Base-by-base conservation (phyloP, 2,797 vertebrate genomes). In the Cephalopachus bancanus region DNA sequence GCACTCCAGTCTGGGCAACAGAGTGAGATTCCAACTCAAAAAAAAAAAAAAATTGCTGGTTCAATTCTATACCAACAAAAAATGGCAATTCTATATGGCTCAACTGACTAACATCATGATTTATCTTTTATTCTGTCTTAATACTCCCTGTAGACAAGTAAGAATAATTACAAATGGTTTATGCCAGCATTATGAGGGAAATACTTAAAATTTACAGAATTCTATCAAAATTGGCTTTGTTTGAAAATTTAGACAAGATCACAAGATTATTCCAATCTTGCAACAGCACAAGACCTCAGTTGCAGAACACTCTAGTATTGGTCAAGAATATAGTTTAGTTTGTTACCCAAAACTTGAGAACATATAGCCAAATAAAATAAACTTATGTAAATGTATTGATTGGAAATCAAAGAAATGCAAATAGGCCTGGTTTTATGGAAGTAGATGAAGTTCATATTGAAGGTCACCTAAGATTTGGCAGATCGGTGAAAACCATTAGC, bases 181-280 rank as follows among this genome's bases (percentile, higher is more conserved):
- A 93, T 74, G 30, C 85, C 94, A 97, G 80, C 53, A 86, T 44
- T 93, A 26, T 65, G n/a, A 67, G 79, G 93, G 44, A 95, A 86
- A 33, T 91, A 69, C 17, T 93, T 95, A 91, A 93, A 94, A 90
- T 60, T 91, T 33, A 95, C 60, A 78, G 37, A 69, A 93, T 84
- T 87, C 26, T 81, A 10, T 93, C 90, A 84, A 78, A 89, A 79
- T 71, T 87, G 78, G 71, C 93, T 95, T 94, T 62, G 62, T 84
- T 51, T 81, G 53, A 87, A 94, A 88, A 79, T 79, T 80, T 92
- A 89, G 8, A 83, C 19, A 71, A 33, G 75, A 65, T 90, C n/a
- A 10, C 17, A 51, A 33, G 67, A 28, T 75, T 92, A 74, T 69
- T 95, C 30, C 84, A 92, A 85, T 94, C n/a, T 84, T 83, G 15